Conservation (phyloP, 2,888 invertebrate species). For the Drosophila pseudotalamancana region DNA sequence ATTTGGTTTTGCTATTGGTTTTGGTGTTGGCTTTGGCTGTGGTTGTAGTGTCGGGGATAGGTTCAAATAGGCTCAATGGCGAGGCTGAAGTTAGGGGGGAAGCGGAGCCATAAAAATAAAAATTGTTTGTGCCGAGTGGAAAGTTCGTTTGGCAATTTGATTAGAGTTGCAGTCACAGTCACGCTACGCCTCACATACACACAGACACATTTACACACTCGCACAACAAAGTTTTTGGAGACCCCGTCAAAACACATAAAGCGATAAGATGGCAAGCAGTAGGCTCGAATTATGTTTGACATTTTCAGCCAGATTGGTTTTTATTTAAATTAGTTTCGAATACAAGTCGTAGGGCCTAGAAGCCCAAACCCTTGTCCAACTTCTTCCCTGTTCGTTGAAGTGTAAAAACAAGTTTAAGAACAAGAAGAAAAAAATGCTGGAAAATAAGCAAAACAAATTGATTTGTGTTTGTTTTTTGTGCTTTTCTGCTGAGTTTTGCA, state of each 20-base stretch:
- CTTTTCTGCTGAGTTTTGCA: constrained; percentile 41
- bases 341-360: constrained; percentile 51
- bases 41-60: constrained; percentile 13
- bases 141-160: constrained; percentile 62
- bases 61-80: not conserved
- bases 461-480: constrained; percentile 35
- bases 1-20: constrained; percentile 32
- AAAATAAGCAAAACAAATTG: constrained; percentile 40
- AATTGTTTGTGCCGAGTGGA: constrained; percentile 68
- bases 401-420: constrained; percentile 58
- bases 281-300: constrained; percentile 61
- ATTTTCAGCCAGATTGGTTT: constrained; percentile 74
- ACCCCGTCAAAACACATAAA: constrained; percentile 63
- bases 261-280: constrained; percentile 57
- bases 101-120: constrained; percentile 61
- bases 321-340: constrained; percentile 77
- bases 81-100: not conserved
- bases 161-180: constrained; percentile 50
- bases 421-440: constrained; percentile 2
- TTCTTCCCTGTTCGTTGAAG: constrained; percentile 52
- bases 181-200: constrained; percentile 30
- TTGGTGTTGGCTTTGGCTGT: no score
- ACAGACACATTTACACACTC: constrained; percentile 10
- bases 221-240: constrained; percentile 48
- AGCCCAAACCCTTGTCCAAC: not conserved